Evolutionary conservation across 2,888 invertebrate species (phyloP).

Genomic region (Cheilosia grossa): DNA sequence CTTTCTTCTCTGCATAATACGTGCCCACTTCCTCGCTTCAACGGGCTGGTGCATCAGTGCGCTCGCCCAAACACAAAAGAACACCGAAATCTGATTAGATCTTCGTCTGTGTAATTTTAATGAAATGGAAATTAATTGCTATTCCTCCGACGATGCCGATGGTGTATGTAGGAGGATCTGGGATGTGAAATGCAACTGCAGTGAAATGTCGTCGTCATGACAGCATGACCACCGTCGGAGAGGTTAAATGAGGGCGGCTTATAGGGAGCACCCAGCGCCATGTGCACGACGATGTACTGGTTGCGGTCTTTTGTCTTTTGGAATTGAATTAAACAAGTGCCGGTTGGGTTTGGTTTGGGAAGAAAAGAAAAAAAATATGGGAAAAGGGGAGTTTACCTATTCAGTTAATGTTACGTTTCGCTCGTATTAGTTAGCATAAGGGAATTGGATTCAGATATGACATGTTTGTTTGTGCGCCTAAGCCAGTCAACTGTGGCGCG

Average conservation of each 20-base stretch:
- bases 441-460: constrained; percentile 13
- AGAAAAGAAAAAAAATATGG: not conserved
- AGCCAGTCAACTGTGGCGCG: constrained; percentile 26
- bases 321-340: constrained; percentile 5
- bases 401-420: constrained; percentile 27
- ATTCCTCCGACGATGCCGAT: constrained; percentile 24
- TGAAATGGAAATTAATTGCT: constrained; percentile 73
- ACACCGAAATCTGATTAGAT: constrained; percentile 52
- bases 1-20: constrained; percentile 12
- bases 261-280: not conserved
- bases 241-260: constrained; percentile 47
- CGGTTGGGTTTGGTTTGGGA: constrained; percentile 2
- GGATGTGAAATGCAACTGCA: constrained; percentile 46
- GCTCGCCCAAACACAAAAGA: constrained; percentile 39
- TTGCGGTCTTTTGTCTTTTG: constrained; percentile 29
- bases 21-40: not conserved
- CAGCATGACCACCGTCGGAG: constrained; percentile 29
- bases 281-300: not conserved
- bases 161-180: not conserved
- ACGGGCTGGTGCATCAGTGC: too few relatives aligned
- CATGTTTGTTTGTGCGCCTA: constrained; percentile 34
- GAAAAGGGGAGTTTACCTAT: not conserved
- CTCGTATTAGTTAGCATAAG: constrained; percentile 1
- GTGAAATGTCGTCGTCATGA: constrained; percentile 25
- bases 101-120: constrained; percentile 54